phyloP scores from a whole-genome alignment of 2,113 vertebrate species.

The Myrmecobius fasciatus region DNA sequence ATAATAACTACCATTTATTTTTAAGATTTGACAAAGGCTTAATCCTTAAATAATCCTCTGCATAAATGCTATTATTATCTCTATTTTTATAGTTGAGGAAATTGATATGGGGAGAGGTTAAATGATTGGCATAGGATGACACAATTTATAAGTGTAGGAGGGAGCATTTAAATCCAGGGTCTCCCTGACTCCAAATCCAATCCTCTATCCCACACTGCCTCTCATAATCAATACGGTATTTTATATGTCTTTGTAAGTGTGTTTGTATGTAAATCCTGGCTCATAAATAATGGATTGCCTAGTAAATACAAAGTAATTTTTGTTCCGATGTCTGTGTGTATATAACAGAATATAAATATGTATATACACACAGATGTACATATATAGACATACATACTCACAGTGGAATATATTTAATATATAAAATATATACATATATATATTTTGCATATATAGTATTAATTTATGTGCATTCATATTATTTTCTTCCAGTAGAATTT shows the following conservation, averaged over 20 bases:
- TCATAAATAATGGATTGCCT: neutral
- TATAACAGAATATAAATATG: neutral
- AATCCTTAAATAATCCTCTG: neutral
- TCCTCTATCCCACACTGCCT: neutral
- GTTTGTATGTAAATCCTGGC: neutral
- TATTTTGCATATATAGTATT: neutral
- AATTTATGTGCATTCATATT: neutral
- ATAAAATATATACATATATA: neutral
- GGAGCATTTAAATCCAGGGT: neutral
- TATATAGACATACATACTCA: neutral
- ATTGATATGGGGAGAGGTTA: neutral
- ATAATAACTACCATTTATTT: neutral
- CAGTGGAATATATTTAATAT: neutral
- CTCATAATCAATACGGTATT: neutral
- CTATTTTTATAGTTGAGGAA: neutral
- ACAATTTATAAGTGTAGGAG: neutral
- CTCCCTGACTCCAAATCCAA: neutral
- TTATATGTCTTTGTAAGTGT: neutral
- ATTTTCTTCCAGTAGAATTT: neutral
- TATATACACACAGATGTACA: neutral
- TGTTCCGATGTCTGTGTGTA: neutral
- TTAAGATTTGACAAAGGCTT: neutral
- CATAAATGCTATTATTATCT: neutral
- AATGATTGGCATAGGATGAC: neutral
- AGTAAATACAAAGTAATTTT: neutral